phyloP scores from a whole-genome alignment of 1,140 invertebrate species.

The Agraylea sexmaculata region DNA sequence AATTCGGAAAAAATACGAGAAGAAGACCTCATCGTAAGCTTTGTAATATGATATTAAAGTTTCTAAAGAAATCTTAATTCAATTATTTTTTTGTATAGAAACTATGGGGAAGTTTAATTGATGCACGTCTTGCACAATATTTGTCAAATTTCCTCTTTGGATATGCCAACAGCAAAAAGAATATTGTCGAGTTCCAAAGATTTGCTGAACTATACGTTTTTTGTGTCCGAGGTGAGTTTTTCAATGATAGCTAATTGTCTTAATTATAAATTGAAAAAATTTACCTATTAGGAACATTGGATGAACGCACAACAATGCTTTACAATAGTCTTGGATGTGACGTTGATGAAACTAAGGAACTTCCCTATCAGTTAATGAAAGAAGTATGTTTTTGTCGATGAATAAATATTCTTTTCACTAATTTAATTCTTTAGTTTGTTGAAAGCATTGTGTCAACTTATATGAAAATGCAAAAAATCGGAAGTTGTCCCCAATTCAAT shows the following conservation, averaged over 20 bases:
- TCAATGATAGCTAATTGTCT: not conserved
- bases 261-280: not conserved
- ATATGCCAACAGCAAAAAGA: conserved; percentile 33
- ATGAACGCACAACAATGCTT: conserved; percentile 42
- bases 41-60: too few relatives aligned
- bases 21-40: conserved; percentile 50
- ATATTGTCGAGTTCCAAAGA: conserved; percentile 41
- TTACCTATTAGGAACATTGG: conserved; percentile 34
- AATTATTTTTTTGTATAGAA: conserved; percentile 39
- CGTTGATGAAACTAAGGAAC: conserved; percentile 38
- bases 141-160: conserved; percentile 48
- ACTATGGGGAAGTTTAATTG: conserved; percentile 47
- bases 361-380: conserved; percentile 44
- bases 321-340: conserved; percentile 43
- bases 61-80: too few relatives aligned
- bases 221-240: conserved; percentile 39
- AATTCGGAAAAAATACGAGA: conserved; percentile 48
- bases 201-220: conserved; percentile 49
- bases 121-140: conserved; percentile 44
- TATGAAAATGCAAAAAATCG: conserved; percentile 42
- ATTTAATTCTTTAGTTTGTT: conserved; percentile 36
- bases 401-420: not conserved
- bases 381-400: conserved; percentile 31
- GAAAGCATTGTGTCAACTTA: conserved; percentile 46
- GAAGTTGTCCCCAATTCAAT: conserved; percentile 24